A percentile compares a stretch with the other conserved stretches of the same genome.
phyloP scores from a whole-genome alignment of 2,888 invertebrate genomes.

The Cheilosia vernalis region DNA sequence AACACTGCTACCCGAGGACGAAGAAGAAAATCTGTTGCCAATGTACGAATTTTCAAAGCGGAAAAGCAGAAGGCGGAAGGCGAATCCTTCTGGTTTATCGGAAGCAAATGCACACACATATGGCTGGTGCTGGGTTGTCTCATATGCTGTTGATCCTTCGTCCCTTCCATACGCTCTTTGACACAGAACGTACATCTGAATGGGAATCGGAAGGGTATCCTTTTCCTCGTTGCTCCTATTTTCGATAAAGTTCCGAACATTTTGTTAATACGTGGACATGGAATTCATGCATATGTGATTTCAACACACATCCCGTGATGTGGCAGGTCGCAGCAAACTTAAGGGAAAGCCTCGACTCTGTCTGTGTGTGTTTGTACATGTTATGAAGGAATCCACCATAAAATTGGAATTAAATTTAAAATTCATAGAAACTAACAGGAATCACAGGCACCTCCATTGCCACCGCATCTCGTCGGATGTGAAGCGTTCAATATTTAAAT shows the following conservation, averaged over 20 bases:
- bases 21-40: constrained; percentile 74
- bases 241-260: constrained; percentile 72
- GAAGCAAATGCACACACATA: constrained; percentile 65
- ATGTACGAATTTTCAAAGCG: constrained; percentile 70
- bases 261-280: constrained; percentile 74
- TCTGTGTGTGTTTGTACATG: constrained; percentile 20
- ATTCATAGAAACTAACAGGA: constrained; percentile 74
- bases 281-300: constrained; percentile 63
- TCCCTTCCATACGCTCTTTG: constrained; percentile 9
- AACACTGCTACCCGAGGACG: constrained; percentile 42
- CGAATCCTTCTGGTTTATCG: constrained; percentile 71
- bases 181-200: constrained; percentile 32
- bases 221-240: constrained; percentile 42
- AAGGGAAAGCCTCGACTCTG: neutral
- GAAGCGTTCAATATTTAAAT: constrained; percentile 73
- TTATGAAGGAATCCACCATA: constrained; percentile 58
- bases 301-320: constrained; percentile 16
- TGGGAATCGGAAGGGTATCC: constrained; percentile 32
- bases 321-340: constrained; percentile 16
- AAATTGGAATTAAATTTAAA: constrained; percentile 75
- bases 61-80: constrained; percentile 51
- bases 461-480: constrained; percentile 53
- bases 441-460: constrained; percentile 41
- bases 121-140: constrained; percentile 40
- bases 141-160: constrained; percentile 59